Percentiles rank a stretch among this genome's conserved stretches.
phyloP scores from a whole-genome alignment of 1,140 invertebrate genomes.

The Acromyrmex echinatior region DNA sequence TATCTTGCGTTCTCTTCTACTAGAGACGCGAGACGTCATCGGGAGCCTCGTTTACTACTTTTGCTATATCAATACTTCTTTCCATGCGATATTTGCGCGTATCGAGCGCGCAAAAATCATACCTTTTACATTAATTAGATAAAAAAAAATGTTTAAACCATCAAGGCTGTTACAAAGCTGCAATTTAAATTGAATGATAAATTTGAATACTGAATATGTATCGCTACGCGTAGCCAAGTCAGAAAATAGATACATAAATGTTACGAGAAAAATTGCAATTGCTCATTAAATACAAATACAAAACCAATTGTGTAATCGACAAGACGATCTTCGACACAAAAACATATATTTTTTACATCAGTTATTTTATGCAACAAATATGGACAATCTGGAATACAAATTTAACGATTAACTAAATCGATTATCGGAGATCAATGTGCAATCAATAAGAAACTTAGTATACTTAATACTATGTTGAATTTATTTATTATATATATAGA shows the following conservation, averaged over 20 bases:
- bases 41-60: neutral
- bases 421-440: neutral
- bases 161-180: neutral
- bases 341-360: neutral
- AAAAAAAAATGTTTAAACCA: neutral
- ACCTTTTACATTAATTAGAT: neutral
- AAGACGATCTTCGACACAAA: neutral
- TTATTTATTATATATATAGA: constrained; percentile 24
- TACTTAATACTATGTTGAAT: constrained; percentile 12
- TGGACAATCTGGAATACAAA: neutral
- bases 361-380: neutral
- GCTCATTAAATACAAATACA: neutral
- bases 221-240: neutral
- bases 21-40: neutral
- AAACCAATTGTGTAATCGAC: neutral
- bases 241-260: neutral
- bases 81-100: neutral
- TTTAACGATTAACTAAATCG: neutral
- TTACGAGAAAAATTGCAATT: neutral
- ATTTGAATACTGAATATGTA: constrained; percentile 39
- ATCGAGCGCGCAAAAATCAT: neutral
- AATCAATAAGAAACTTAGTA: neutral
- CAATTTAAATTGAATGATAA: constrained; percentile 25
- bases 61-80: neutral
- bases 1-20: neutral